phyloP scores from a whole-genome alignment of 23 tunicate genomes.

The Trididemnum nubilum region DNA sequence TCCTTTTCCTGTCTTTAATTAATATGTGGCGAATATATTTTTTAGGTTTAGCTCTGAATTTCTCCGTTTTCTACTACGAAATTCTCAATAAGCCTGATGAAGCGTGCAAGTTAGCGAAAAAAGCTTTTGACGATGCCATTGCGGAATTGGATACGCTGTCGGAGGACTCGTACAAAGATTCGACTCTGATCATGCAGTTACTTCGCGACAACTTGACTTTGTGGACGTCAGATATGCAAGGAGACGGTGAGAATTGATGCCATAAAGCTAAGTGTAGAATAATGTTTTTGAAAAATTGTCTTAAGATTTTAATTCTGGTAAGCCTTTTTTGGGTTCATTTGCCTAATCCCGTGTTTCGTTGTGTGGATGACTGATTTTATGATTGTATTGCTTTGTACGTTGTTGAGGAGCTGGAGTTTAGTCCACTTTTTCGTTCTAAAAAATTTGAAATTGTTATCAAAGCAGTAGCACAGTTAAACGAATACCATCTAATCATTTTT shows the following conservation, averaged over 20 bases:
- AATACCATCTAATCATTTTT: no score
- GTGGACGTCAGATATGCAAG: constrained; percentile 91
- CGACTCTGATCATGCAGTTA: constrained; percentile 88
- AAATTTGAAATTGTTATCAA: no score
- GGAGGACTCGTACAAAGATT: constrained; percentile 86
- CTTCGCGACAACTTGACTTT: constrained; percentile 91
- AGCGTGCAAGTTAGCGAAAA: constrained; percentile 59
- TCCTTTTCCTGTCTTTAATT: not conserved
- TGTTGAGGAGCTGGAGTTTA: no score
- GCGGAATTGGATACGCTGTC: constrained; percentile 72
- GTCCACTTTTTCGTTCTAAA: no score
- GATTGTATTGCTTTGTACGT: no score
- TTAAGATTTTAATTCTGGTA: no score
- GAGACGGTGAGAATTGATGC: constrained; percentile 25
- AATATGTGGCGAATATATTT: no score
- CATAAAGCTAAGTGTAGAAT: not conserved
- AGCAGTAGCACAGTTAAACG: no score
- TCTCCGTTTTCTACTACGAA: constrained; percentile 77
- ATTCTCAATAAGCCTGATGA: constrained; percentile 54
- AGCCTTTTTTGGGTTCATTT: no score
- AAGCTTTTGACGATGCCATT: constrained; percentile 91
- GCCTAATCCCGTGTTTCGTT: no score
- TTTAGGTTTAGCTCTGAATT: constrained; percentile 68
- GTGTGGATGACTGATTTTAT: no score
- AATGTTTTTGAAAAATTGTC: no score